These are phyloP conservation scores for Lysandra bellargus DNA, from an alignment of 2,888 invertebrate species.

Conservation along the genomic window DNA sequence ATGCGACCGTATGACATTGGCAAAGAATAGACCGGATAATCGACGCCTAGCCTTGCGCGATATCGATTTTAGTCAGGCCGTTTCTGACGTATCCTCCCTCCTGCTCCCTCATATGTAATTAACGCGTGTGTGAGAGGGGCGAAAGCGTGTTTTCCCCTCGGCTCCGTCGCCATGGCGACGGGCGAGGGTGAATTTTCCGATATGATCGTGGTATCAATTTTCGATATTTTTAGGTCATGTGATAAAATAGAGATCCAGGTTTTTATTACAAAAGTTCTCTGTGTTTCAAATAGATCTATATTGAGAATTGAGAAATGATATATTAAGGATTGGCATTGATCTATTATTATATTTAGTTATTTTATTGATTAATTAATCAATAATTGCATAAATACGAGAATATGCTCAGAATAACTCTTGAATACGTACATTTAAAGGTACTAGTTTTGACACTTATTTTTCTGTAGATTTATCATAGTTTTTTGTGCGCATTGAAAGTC, in stretches of 20 bases:
- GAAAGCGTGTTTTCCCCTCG: slow-evolving; percentile 38
- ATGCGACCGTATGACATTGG: slow-evolving; percentile 45
- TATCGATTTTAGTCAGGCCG: slow-evolving; percentile 77
- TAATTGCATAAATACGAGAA: background rate
- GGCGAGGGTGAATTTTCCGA: slow-evolving; percentile 74
- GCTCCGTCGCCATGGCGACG: slow-evolving; percentile 68
- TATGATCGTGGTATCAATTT: slow-evolving; percentile 61
- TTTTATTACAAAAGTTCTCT: slow-evolving; percentile 44
- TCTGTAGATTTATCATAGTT: too few species aligned
- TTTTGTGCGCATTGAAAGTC: too few species aligned
- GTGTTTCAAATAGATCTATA: background rate
- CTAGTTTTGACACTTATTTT: background rate
- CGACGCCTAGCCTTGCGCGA: slow-evolving; percentile 81
- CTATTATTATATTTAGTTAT: background rate
- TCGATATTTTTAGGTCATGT: slow-evolving; percentile 71
- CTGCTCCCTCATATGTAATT: slow-evolving; percentile 45
- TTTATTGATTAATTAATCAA: background rate
- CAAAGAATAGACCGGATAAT: slow-evolving; percentile 64
- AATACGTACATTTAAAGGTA: background rate
- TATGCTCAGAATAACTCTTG: background rate
- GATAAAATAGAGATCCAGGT: slow-evolving; percentile 32
- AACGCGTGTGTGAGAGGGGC: slow-evolving; percentile 47
- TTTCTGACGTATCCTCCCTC: slow-evolving; percentile 46
- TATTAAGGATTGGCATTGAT: background rate
- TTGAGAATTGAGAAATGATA: background rate